Evolutionary conservation across 2,113 vertebrate species (phyloP).

Genomic region (Nesogale talazaci): DNA sequence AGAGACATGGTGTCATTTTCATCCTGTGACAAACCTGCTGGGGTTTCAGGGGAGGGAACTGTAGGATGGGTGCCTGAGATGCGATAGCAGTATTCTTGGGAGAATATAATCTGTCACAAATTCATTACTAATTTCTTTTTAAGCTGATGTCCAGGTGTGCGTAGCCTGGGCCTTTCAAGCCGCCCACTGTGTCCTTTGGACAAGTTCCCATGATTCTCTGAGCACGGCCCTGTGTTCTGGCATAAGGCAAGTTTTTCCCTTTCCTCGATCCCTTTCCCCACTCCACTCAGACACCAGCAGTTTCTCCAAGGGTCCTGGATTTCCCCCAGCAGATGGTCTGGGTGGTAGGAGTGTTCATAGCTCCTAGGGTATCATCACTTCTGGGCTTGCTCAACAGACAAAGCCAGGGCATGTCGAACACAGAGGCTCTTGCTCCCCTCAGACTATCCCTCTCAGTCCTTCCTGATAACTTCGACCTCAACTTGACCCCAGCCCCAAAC

Average conservation of each 20-base stretch:
- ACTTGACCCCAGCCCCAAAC: neutral
- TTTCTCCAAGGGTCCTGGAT: neutral
- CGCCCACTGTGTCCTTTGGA: neutral
- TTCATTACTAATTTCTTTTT: neutral
- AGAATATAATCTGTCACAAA: conserved; percentile 19
- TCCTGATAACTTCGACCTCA: neutral
- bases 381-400: neutral
- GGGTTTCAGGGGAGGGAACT: neutral
- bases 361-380: neutral
- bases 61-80: neutral
- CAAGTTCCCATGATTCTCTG: neutral
- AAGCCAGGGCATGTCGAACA: neutral
- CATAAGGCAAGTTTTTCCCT: neutral
- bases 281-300: neutral
- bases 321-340: neutral
- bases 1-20: neutral
- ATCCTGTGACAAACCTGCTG: no score
- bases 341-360: neutral
- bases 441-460: neutral
- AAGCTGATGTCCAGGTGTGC: neutral
- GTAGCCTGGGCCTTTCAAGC: neutral
- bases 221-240: neutral
- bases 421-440: neutral
- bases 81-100: neutral
- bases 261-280: neutral